A percentile compares a stretch with the other conserved stretches of the same genome.
Evolutionary conservation across 2,888 invertebrate species (phyloP).

Genomic region (Acleris cristana): DNA sequence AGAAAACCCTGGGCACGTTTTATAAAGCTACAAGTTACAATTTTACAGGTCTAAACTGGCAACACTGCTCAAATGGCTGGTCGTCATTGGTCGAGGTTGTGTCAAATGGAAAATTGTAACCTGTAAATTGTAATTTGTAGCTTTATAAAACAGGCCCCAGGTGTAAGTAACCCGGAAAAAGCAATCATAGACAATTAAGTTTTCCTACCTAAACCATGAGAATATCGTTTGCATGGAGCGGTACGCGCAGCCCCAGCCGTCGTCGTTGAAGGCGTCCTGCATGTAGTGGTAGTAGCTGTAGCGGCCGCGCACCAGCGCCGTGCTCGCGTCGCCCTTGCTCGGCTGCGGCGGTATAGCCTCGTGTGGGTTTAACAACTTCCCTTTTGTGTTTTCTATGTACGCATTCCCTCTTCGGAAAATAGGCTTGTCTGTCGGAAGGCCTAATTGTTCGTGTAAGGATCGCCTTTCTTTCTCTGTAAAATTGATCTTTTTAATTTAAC

Average conservation of each 20-base stretch:
- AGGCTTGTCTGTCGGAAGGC: constrained; percentile 87
- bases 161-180: neutral
- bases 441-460: constrained; percentile 88
- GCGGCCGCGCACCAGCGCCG: constrained; percentile 88
- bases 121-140: too few relatives aligned
- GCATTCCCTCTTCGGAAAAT: constrained; percentile 90
- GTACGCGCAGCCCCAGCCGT: constrained; percentile 99
- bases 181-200: neutral
- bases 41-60: too few relatives aligned
- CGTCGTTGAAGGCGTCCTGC: constrained; percentile 96
- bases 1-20: too few relatives aligned
- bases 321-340: constrained; percentile 53
- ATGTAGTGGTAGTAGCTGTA: constrained; percentile 98
- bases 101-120: too few relatives aligned
- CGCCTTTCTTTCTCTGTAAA: constrained; percentile 85
- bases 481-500: neutral
- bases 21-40: too few relatives aligned
- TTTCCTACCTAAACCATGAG: constrained; percentile 93
- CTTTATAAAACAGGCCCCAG: too few relatives aligned
- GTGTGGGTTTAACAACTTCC: constrained; percentile 89
- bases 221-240: constrained; percentile 97
- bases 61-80: too few relatives aligned
- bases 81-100: too few relatives aligned
- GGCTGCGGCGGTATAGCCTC: constrained; percentile 79
- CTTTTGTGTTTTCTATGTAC: constrained; percentile 79